Conservation (phyloP, 2,888 invertebrate genomes). For the Pediacus dermestoides region DNA sequence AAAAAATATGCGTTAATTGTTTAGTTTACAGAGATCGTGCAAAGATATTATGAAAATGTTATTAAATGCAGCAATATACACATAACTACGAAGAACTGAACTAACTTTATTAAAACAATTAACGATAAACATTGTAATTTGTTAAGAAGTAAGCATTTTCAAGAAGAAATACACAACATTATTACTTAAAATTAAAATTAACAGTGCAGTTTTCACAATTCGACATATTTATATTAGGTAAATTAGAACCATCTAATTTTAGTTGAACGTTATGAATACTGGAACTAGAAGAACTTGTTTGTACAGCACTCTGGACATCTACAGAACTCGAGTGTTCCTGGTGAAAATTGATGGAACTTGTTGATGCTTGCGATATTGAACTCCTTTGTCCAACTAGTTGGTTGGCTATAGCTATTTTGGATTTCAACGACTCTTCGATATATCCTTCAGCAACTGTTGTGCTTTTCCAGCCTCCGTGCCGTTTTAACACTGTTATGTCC, state of each 20-base stretch:
- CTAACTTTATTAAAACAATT: no score
- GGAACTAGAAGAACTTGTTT: constrained; percentile 1
- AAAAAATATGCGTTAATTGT: no score
- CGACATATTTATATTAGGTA: constrained; percentile 3
- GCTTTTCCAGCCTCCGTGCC: constrained; percentile 13
- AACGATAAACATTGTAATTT: no score
- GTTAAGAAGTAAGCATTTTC: no score
- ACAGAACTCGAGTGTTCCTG: not conserved
- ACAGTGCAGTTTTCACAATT: constrained; percentile 9
- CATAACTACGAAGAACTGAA: no score
- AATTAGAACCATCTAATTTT: not conserved
- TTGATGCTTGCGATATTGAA: not conserved
- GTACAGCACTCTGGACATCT: not conserved
- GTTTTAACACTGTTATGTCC: constrained; percentile 10
- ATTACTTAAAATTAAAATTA: constrained; percentile 8
- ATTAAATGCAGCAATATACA: no score
- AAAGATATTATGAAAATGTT: no score
- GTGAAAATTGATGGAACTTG: not conserved
- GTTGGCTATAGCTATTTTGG: constrained; percentile 9
- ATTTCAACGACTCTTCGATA: constrained; percentile 11
- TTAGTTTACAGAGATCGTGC: no score
- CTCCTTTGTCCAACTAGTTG: constrained; percentile 6
- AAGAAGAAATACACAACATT: no score
- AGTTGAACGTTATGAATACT: constrained; percentile 6
- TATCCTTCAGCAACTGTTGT: constrained; percentile 15